Conservation (phyloP, 2,113 vertebrate species). For the Phrynosoma platyrhinos region DNA sequence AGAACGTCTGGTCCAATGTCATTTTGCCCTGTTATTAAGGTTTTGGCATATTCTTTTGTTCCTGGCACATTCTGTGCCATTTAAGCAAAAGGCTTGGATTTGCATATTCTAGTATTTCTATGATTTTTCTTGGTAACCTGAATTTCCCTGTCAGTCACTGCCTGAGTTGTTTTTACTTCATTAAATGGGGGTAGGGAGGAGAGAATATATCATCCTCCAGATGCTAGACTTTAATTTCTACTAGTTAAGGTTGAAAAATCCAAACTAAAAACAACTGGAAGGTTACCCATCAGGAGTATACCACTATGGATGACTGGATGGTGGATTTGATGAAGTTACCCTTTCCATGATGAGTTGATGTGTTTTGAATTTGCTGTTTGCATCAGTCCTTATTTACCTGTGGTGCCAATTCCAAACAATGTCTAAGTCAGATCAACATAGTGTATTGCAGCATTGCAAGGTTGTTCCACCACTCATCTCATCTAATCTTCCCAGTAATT, state of each 20-base stretch:
- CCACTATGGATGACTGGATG: background rate
- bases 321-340: background rate
- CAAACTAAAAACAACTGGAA: too few species aligned
- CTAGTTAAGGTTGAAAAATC: too few species aligned
- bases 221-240: background rate
- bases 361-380: background rate
- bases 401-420: too few species aligned
- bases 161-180: background rate
- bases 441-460: background rate
- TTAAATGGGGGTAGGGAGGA: background rate
- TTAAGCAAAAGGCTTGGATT: background rate
- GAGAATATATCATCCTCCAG: background rate
- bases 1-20: slow-evolving; percentile 33
- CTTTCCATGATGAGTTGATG: background rate
- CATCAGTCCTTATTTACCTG: too few species aligned
- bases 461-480: background rate
- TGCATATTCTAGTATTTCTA: background rate
- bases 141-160: background rate
- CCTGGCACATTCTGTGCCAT: slow-evolving; percentile 7
- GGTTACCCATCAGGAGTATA: background rate
- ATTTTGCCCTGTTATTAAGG: slow-evolving; percentile 13
- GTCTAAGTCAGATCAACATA: background rate
- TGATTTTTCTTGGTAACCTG: slow-evolving; percentile 16
- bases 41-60: slow-evolving; percentile 13
- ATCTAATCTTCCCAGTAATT: background rate